A percentile compares a stretch with the other conserved stretches of the same genome.
Evolutionary conservation across 1,140 invertebrate species (phyloP).

Genomic region (Drosophila saltans): DNA sequence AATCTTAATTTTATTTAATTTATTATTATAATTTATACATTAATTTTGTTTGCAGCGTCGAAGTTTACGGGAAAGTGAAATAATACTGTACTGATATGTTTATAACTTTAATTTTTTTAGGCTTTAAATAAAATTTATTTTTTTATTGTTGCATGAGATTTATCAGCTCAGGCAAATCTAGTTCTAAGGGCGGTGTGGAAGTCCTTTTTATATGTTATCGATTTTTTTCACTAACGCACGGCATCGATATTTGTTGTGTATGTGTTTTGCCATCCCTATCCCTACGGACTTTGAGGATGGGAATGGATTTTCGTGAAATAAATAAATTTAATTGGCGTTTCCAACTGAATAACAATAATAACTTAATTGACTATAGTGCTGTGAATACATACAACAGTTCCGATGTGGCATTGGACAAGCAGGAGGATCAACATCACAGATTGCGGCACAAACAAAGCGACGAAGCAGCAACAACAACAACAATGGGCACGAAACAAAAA

Average conservation of each 20-base stretch:
- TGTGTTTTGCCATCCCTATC: constrained; percentile 40
- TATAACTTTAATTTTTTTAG: background rate
- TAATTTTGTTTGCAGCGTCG: constrained; percentile 31
- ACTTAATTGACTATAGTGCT: constrained; percentile 49
- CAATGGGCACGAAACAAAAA: constrained; percentile 72
- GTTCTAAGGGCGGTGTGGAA: background rate
- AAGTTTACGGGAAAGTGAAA: constrained; percentile 43
- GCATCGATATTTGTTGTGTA: constrained; percentile 16
- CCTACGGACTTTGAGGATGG: constrained; percentile 31
- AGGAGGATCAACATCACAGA: constrained; percentile 33
- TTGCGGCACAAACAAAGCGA: constrained; percentile 38
- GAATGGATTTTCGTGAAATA: constrained; percentile 70
- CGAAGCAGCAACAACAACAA: constrained; percentile 30
- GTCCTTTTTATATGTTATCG: constrained; percentile 9
- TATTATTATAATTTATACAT: background rate
- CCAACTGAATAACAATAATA: constrained; percentile 69
- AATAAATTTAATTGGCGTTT: constrained; percentile 71
- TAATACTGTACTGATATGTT: background rate
- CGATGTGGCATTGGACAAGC: constrained; percentile 42
- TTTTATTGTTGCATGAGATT: background rate
- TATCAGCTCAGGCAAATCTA: background rate
- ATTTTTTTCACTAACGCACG: background rate
- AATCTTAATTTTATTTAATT: background rate
- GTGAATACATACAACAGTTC: constrained; percentile 41
- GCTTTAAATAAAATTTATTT: background rate